Evolutionary conservation across 2,888 invertebrate genomes (phyloP).

Genomic region (Drepana falcataria): DNA sequence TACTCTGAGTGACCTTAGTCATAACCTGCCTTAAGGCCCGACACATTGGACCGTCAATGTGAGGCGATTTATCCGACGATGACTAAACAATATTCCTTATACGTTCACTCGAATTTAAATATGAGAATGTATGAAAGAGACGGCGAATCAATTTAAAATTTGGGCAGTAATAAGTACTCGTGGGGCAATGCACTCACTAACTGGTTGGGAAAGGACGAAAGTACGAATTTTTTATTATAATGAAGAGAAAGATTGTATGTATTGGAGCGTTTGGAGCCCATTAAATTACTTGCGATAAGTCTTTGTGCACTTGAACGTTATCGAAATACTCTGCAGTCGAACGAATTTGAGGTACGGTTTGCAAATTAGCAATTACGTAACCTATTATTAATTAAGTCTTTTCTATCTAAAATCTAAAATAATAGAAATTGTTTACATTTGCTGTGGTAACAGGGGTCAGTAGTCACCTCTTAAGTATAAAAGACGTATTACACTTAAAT

Average conservation of each 20-base stretch:
- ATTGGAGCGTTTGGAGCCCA: conserved; percentile 9
- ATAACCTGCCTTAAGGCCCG: conserved; percentile 74
- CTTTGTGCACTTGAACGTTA: neutral
- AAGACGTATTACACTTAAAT: too few species aligned
- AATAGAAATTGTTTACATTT: too few species aligned
- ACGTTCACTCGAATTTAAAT: conserved; percentile 34
- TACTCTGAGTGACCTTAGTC: conserved; percentile 51
- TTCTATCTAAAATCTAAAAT: too few species aligned
- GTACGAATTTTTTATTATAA: conserved; percentile 65
- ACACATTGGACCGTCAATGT: conserved; percentile 60
- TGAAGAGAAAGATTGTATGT: conserved; percentile 55
- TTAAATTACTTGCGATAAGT: neutral
- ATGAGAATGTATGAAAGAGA: conserved; percentile 40
- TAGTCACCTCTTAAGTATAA: too few species aligned
- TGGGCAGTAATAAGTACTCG: conserved; percentile 57
- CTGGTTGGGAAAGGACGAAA: conserved; percentile 75
- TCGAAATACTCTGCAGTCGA: neutral
- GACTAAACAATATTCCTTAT: conserved; percentile 49
- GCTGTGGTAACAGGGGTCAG: too few species aligned
- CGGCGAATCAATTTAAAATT: conserved; percentile 59
- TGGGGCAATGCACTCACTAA: conserved; percentile 69
- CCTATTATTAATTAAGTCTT: too few species aligned
- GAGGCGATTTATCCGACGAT: conserved; percentile 48
- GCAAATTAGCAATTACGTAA: too few species aligned
- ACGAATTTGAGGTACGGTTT: too few species aligned